Evolutionary conservation across 2,888 invertebrate species (phyloP).

Genomic region (Halocaridina rubra): DNA sequence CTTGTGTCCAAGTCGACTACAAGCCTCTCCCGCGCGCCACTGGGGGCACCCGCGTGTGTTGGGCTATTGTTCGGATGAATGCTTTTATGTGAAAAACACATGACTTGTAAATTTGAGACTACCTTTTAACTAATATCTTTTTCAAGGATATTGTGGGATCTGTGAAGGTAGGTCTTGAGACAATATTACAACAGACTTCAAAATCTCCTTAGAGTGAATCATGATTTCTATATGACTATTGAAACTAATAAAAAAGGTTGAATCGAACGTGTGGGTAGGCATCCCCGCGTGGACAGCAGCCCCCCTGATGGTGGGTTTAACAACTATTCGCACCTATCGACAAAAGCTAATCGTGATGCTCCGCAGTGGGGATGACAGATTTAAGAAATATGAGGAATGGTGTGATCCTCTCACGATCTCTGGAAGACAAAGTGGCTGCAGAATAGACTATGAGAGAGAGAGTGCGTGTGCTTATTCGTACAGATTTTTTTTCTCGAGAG

Average conservation of each 20-base stretch:
- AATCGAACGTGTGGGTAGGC: constrained; percentile 6
- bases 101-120: too few species aligned
- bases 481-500: constrained; percentile 13
- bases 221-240: too few species aligned
- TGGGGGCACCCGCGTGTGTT: constrained; percentile 35
- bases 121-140: too few species aligned
- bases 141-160: too few species aligned
- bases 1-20: constrained; percentile 32
- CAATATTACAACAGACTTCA: too few species aligned
- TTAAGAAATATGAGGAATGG: constrained; percentile 57
- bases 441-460: constrained; percentile 3
- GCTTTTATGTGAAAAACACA: too few species aligned
- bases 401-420: constrained; percentile 52
- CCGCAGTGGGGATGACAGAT: constrained; percentile 54
- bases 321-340: constrained; percentile 59
- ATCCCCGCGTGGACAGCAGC: constrained; percentile 41
- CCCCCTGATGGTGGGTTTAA: constrained; percentile 58
- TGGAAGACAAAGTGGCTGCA: constrained; percentile 40
- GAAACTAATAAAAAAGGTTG: too few species aligned
- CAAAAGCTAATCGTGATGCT: constrained; percentile 56
- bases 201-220: too few species aligned
- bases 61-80: constrained; percentile 1
- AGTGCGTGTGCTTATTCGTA: constrained; percentile 19
- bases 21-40: constrained; percentile 24
- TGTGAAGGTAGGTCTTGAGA: too few species aligned